A percentile compares a stretch with the other conserved stretches of the same genome.
These are phyloP conservation scores for Alosa alosa DNA, from an alignment of 2,113 vertebrate species.

Conservation along the genomic window DNA sequence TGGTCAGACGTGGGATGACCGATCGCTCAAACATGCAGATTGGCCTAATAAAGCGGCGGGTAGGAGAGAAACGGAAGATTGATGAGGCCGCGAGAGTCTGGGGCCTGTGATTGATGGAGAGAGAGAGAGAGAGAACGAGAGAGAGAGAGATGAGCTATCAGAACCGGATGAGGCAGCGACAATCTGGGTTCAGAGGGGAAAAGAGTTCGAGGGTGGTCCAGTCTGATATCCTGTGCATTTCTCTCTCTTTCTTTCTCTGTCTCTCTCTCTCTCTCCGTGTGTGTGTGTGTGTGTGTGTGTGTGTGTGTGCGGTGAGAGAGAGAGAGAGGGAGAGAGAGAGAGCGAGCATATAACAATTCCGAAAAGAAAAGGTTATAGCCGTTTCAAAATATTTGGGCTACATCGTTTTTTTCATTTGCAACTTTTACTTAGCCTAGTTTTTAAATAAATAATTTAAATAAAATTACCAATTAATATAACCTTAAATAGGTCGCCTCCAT, in stretches of 20 bases:
- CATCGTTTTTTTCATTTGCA: too few relatives aligned
- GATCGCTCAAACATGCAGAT: slow-evolving; percentile 56
- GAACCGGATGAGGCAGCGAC: slow-evolving; percentile 28
- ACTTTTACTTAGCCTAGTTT: too few relatives aligned
- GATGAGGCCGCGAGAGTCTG: slow-evolving; percentile 17
- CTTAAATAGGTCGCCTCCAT: too few relatives aligned
- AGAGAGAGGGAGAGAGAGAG: slow-evolving; percentile 31
- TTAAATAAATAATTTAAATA: too few relatives aligned
- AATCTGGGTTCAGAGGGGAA: background rate
- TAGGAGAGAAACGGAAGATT: slow-evolving; percentile 29
- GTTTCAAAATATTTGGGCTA: too few relatives aligned
- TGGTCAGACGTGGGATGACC: slow-evolving; percentile 46
- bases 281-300: background rate
- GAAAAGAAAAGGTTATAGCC: too few relatives aligned
- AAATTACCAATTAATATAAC: too few relatives aligned
- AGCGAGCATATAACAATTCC: slow-evolving; percentile 11
- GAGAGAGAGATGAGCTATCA: slow-evolving; percentile 21
- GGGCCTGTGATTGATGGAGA: slow-evolving; percentile 21
- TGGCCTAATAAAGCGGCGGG: slow-evolving; percentile 45
- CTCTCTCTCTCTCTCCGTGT: background rate
- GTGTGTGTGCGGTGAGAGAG: background rate
- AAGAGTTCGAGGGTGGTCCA: background rate
- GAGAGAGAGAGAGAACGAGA: slow-evolving; percentile 25
- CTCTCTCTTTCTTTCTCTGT: background rate
- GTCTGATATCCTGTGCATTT: background rate